Evolutionary conservation across 2,113 vertebrate genomes (phyloP), one percentile per base, ranked within the genome.

Genomic region (Lycocorax pyrrhopterus): DNA sequence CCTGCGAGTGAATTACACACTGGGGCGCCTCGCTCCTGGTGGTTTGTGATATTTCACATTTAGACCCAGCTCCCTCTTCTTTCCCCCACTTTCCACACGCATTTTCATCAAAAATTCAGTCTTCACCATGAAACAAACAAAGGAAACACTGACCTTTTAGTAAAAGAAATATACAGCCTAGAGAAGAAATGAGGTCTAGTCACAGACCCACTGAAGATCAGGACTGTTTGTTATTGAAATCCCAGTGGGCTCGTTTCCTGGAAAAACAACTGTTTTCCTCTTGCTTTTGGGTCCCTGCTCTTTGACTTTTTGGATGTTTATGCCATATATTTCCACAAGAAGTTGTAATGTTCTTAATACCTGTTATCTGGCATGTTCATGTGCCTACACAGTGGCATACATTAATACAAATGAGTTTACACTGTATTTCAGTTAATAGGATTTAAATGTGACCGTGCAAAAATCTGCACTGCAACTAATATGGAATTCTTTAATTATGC

Each of bases 321-420:
- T 26, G 21, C 20, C 33, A n/a, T 17, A 8, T 41, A 59, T 26
- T 67, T 84, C 35, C 43, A 71, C 16, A 46, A 80, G 16, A 79
- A 62, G n/a, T 41, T 63, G 14, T 46, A 67, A 17, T 21, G 23
- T 22, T 47, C 51, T 59, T 58, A 46, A 39, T 46, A 74, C 35
- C 33, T 51, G 49, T 77, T 88, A 10, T 81, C 33, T 58, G 33
- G 56, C 72, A 80, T 0, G 1, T 27, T 43, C 63, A 25, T 16
- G 18, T 51, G 55, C 16, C 83, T 78, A 55, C 47, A 33, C 8
- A 19, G 55, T 44, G 39, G 64, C 83, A 93, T 86, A 84, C 7
- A 71, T 80, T 76, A 97, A 94, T 90, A 89, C 8, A 89, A 96
- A 97, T 75, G 55, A 84, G 60, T 84, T 94, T 89, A 87, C 44